These are phyloP conservation scores for Rhadina sibilatrix DNA, from an alignment of 2,113 vertebrate species.

Conservation along the genomic window DNA sequence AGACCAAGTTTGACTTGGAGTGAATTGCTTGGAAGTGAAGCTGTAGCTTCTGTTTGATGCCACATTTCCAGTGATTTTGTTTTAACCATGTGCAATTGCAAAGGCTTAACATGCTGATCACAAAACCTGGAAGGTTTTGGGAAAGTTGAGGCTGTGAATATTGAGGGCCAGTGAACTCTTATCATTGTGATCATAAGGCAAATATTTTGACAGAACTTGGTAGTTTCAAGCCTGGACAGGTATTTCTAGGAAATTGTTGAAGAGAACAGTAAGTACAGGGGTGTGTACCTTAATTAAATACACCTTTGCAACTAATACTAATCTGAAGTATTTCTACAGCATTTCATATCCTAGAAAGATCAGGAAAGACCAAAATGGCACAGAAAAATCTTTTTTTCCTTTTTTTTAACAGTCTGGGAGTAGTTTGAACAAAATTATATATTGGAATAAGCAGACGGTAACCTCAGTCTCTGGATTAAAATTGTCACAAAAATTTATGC, in stretches of 20 bases:
- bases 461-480: background rate
- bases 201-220: background rate
- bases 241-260: conserved; percentile 44
- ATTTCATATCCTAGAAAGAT: background rate
- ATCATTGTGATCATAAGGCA: background rate
- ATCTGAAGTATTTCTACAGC: background rate
- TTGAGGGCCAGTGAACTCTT: background rate
- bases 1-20: background rate
- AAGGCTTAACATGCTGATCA: background rate
- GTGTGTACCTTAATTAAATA: conserved; percentile 17
- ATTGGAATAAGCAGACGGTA: background rate
- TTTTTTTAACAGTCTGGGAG: background rate
- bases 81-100: background rate
- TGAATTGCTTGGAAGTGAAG: background rate
- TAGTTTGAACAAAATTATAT: background rate
- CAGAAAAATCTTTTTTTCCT: background rate
- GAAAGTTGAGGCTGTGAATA: background rate
- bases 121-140: background rate
- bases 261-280: background rate
- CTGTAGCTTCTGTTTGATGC: background rate
- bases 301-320: background rate
- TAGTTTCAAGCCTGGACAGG: conserved; percentile 9
- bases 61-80: background rate
- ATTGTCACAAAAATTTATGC: background rate
- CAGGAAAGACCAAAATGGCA: background rate